Percentiles rank a stretch among this genome's conserved stretches.
phyloP scores from a whole-genome alignment of 2,888 invertebrate species.

The Hofmannophila pseudospretella region DNA sequence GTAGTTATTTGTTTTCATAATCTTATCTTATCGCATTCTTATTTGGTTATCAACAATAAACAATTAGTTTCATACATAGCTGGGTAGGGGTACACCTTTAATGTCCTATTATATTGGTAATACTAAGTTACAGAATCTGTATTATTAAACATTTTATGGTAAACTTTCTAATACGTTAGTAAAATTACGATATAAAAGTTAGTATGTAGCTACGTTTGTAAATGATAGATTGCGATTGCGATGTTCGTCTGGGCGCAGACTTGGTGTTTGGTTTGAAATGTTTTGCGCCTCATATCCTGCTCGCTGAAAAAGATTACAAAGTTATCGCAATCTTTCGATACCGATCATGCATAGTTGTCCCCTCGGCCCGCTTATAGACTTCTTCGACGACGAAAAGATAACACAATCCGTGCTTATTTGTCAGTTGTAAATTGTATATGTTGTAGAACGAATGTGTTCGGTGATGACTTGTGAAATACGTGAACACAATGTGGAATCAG shows the following conservation, averaged over 20 bases:
- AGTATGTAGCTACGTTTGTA: not conserved
- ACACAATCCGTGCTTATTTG: conserved; percentile 21
- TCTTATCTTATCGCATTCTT: not conserved
- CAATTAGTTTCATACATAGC: not conserved
- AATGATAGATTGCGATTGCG: not conserved
- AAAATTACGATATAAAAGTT: too few relatives aligned
- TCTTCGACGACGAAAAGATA: conserved; percentile 26
- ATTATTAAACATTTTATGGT: too few relatives aligned
- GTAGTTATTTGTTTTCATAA: not conserved
- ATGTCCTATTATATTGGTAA: not conserved
- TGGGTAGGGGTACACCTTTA: not conserved
- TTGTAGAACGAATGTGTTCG: conserved; percentile 14
- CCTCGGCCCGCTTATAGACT: conserved; percentile 18
- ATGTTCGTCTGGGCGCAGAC: not conserved
- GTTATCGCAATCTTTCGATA: conserved; percentile 32
- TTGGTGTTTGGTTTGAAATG: conserved; percentile 11
- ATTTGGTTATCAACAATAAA: not conserved
- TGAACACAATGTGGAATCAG: conserved; percentile 55
- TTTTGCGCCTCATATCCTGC: conserved; percentile 25
- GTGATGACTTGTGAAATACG: conserved; percentile 12
- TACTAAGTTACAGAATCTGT: too few relatives aligned
- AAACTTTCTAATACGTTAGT: too few relatives aligned
- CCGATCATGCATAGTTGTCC: conserved; percentile 20
- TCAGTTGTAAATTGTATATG: not conserved
- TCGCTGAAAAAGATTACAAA: conserved; percentile 25